Base-by-base conservation (phyloP, 2,888 invertebrate genomes). In the Chrysolina oricalcia region DNA sequence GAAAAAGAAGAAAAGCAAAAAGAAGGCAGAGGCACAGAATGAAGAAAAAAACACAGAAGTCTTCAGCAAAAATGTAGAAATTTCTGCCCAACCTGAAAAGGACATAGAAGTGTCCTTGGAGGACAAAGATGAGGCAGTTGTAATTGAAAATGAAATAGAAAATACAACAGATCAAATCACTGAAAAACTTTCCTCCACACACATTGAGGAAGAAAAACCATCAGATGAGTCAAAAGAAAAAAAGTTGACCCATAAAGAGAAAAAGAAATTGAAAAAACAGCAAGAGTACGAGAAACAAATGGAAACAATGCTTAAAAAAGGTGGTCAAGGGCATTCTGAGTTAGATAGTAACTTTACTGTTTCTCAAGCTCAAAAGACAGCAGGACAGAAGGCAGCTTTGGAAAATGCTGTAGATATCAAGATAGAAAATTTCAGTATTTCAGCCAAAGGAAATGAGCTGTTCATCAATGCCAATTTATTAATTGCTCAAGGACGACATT, bases 321-420 rank as follows among this genome's bases (percentile, higher is more conserved):
- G 96, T 21, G 96, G 97, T 0, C 94, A 95, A 87, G 97, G 96
- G 0, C 95, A 96, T 86, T 96, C 96, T 53, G 96, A 97, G 73
- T 90, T 98, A 17, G 97, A 96, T 74, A 95, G 95, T 48, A 98
- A 99, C 89, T 99, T 99, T 87, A 97, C 98, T 4, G 96, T 99
- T 78, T 98, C 98, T 5, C 95, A 95, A 91, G 91, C 93, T 82
- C 92, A 93, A 90, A 94, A 94, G 88, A 91, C 92, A 79, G 93
- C 93, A 23, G 93, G 93, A 82, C 94, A 96, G 86, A 92, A 94
- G 89, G 93, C 93, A 53, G 94, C 95, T 46, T 85, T 96, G 81
- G 98, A 99, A 86, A 95, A 97, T 87, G 98, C 98, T 0, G 95
- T 97, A 13, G 99, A 99, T 88, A 99, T 99, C 69, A 99, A 99